Conservation (phyloP, 1,140 invertebrate species). For the Drosophila azteca region DNA sequence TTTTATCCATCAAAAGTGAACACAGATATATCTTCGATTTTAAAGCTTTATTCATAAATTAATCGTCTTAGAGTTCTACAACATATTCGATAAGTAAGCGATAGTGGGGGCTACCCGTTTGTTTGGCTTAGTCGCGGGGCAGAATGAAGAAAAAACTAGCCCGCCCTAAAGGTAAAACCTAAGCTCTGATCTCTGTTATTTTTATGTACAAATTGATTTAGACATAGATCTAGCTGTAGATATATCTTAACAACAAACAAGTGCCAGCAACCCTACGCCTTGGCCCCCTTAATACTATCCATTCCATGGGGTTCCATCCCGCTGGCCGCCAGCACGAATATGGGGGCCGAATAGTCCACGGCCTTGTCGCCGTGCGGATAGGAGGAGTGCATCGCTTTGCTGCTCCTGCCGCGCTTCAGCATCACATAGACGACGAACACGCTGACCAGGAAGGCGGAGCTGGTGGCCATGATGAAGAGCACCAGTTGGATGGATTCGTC, state of each 20-base stretch:
- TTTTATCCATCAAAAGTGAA: not conserved
- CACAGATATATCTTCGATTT: constrained; percentile 24
- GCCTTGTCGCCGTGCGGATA: constrained; percentile 62
- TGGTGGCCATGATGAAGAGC: constrained; percentile 80
- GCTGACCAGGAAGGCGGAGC: constrained; percentile 81
- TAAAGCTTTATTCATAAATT: constrained; percentile 83
- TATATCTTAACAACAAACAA: constrained; percentile 50
- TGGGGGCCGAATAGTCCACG: constrained; percentile 75
- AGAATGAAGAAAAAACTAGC: constrained; percentile 7
- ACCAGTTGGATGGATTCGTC: constrained; percentile 78
- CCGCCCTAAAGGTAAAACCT: constrained; percentile 43
- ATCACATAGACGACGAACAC: constrained; percentile 81
- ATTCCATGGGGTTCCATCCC: constrained; percentile 40
- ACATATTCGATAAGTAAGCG: constrained; percentile 50
- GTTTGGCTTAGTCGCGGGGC: constrained; percentile 43
- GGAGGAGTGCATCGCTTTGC: constrained; percentile 45
- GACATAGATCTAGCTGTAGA: constrained; percentile 8
- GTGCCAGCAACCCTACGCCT: constrained; percentile 53
- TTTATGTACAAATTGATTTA: constrained; percentile 76
- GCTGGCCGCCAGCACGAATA: constrained; percentile 73
- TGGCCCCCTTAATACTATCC: constrained; percentile 53
- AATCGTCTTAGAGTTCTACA: constrained; percentile 67
- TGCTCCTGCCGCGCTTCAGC: constrained; percentile 69
- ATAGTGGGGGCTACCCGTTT: constrained; percentile 34
- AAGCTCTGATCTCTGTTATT: constrained; percentile 33